These are phyloP conservation scores for Merops nubicus DNA, from an alignment of 2,113 vertebrate genomes.

Conservation along the genomic window DNA sequence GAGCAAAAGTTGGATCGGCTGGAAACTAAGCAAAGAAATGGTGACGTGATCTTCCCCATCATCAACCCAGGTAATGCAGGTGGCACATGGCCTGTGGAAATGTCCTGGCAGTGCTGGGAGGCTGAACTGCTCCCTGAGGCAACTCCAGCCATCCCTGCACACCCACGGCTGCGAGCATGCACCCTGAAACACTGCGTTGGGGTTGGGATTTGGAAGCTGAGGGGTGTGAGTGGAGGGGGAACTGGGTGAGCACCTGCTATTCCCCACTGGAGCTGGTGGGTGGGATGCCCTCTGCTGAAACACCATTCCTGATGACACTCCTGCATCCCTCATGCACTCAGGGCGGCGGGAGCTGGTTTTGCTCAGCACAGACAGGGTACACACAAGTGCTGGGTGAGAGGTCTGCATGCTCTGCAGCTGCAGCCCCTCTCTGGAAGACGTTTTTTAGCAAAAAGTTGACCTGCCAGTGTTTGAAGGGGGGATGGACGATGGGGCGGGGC, in stretches of 20 bases:
- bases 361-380: not conserved
- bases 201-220: not conserved
- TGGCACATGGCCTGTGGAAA: rapidly evolving
- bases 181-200: rapidly evolving
- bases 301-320: rapidly evolving
- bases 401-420: not conserved
- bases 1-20: slow-evolving; percentile 89
- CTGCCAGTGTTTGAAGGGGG: not conserved
- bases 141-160: rapidly evolving
- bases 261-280: not conserved
- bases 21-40: slow-evolving; percentile 85
- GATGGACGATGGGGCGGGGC: not conserved
- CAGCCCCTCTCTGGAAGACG: not conserved
- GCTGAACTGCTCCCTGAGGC: not conserved
- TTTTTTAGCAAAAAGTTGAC: not conserved
- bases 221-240: not conserved
- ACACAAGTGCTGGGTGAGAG: rapidly evolving
- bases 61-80: slow-evolving; percentile 79
- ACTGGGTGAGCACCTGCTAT: not conserved
- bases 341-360: not conserved
- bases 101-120: rapidly evolving
- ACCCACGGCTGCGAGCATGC: rapidly evolving
- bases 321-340: rapidly evolving
- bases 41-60: slow-evolving; percentile 74
- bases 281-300: not conserved